Percentiles rank a stretch among this genome's conserved stretches.
phyloP scores from a whole-genome alignment of 1,140 invertebrate genomes.

The Atopsyche davidsoni region DNA sequence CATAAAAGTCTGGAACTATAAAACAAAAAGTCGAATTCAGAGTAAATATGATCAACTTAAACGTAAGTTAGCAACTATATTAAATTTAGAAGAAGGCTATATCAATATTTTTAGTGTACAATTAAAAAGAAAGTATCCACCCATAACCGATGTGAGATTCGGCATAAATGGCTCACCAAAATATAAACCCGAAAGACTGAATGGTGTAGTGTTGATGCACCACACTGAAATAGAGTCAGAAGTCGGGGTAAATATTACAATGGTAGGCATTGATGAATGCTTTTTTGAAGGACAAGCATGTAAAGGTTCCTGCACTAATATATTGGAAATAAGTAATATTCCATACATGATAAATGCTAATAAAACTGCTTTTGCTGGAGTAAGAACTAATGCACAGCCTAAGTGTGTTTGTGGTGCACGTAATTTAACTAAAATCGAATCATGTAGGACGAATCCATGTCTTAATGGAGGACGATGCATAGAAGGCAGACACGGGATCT shows the following conservation, averaged over 20 bases:
- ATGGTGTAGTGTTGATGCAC: conserved; percentile 59
- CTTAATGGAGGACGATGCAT: conserved; percentile 63
- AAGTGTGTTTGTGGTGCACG: conserved; percentile 53
- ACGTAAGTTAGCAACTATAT: conserved; percentile 49
- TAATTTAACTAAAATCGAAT: conserved; percentile 47
- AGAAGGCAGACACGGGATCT: conserved; percentile 51
- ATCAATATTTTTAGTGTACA: conserved; percentile 66
- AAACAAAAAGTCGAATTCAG: conserved; percentile 27
- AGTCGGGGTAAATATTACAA: conserved; percentile 60
- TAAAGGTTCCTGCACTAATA: conserved; percentile 59
- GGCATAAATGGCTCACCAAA: conserved; percentile 60
- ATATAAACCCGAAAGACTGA: conserved; percentile 59
- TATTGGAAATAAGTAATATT: conserved; percentile 52
- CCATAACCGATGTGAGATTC: conserved; percentile 60
- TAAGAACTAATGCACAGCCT: conserved; percentile 51
- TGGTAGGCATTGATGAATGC: conserved; percentile 68
- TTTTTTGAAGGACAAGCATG: conserved; percentile 54
- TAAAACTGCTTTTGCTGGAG: conserved; percentile 60
- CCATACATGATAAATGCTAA: conserved; percentile 72
- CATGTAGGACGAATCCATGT: conserved; percentile 58
- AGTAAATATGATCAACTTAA: conserved; percentile 53
- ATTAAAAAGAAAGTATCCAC: conserved; percentile 45
- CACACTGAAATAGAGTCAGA: conserved; percentile 56
- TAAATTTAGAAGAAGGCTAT: conserved; percentile 51
- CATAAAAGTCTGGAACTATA: conserved; percentile 54